Percentiles rank a stretch among this genome's conserved stretches.
Evolutionary conservation across 2,113 vertebrate species (phyloP).

Genomic region (Hippocampus abdominalis): DNA sequence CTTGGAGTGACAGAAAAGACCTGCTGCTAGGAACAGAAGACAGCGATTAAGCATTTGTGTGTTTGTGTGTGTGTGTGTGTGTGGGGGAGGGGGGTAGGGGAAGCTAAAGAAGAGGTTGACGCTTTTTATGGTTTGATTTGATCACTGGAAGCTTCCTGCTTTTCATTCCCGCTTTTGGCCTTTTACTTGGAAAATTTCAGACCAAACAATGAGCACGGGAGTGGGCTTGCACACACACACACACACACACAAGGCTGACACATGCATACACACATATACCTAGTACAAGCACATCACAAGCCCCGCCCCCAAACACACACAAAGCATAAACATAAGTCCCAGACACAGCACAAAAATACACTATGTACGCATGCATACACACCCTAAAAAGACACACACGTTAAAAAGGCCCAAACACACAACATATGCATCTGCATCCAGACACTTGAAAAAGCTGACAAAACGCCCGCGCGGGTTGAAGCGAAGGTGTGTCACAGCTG

Average conservation of each 20-base stretch:
- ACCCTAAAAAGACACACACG: neutral
- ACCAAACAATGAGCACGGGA: constrained; percentile 1
- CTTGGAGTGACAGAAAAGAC: neutral
- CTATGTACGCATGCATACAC: neutral
- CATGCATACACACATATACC: neutral
- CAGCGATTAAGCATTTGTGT: too few relatives aligned
- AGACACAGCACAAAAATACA: neutral
- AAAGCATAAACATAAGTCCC: neutral
- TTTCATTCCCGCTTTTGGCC: constrained; percentile 1
- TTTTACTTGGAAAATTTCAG: constrained; percentile 1
- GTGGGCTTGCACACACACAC: neutral
- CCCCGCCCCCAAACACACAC: neutral
- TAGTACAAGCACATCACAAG: neutral
- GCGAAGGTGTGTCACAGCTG: too few relatives aligned
- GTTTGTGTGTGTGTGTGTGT: too few relatives aligned
- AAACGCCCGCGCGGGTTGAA: too few relatives aligned
- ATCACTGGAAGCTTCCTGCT: neutral
- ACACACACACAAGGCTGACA: neutral
- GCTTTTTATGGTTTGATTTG: neutral
- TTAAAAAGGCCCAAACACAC: too few relatives aligned
- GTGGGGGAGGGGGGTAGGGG: too few relatives aligned
- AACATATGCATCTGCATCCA: neutral
- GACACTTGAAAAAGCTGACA: neutral
- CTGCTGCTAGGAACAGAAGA: neutral
- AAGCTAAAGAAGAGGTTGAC: neutral